These are phyloP conservation scores for Eustalomyia histrio DNA, from an alignment of 2,888 invertebrate species.

Conservation along the genomic window DNA sequence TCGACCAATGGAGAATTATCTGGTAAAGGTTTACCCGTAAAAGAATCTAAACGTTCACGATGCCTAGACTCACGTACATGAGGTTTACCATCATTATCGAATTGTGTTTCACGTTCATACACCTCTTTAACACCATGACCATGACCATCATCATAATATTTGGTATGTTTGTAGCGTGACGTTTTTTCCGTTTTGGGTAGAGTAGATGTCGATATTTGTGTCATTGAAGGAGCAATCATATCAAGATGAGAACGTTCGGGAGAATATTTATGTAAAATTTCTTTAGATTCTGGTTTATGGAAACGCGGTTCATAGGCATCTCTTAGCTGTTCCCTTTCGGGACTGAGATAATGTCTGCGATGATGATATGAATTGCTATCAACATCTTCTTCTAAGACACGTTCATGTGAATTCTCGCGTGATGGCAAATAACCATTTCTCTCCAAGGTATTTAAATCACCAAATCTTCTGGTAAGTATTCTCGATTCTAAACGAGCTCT, in stretches of 20 bases:
- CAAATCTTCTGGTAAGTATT: conserved; percentile 83
- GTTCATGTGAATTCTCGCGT: conserved; percentile 77
- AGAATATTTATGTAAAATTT: conserved; percentile 74
- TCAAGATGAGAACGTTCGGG: conserved; percentile 75
- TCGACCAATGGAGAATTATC: conserved; percentile 68
- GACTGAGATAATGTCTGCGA: conserved; percentile 69
- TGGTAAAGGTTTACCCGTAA: conserved; percentile 50
- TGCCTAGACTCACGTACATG: conserved; percentile 79
- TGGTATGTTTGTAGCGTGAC: conserved; percentile 77
- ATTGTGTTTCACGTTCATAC: conserved; percentile 79
- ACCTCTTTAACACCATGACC: conserved; percentile 81
- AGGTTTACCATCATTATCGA: conserved; percentile 78
- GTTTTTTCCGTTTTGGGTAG: conserved; percentile 71
- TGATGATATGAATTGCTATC: conserved; percentile 56
- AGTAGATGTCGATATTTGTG: conserved; percentile 67
- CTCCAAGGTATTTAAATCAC: conserved; percentile 77
- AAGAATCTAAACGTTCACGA: conserved; percentile 78
- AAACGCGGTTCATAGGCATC: conserved; percentile 70
- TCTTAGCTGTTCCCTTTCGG: conserved; percentile 68
- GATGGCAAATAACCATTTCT: conserved; percentile 80
- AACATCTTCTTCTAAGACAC: conserved; percentile 80
- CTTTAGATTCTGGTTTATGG: conserved; percentile 73
- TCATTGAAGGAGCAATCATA: conserved; percentile 70
- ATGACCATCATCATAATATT: conserved; percentile 79
- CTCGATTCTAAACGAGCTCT: conserved; percentile 88